Base-by-base conservation (phyloP, 2,888 invertebrate genomes). In the Hemaris fuciformis region DNA sequence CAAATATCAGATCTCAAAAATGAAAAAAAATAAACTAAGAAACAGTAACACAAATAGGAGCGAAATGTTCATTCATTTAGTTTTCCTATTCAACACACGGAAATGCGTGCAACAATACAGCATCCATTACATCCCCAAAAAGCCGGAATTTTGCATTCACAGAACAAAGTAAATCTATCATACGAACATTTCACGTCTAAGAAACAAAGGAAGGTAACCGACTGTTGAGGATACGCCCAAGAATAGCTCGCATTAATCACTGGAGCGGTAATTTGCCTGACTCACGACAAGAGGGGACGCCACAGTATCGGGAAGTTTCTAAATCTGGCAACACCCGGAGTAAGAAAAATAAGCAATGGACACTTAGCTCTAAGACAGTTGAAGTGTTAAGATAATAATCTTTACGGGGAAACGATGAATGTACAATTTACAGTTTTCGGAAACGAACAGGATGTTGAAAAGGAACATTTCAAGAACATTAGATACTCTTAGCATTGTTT, bases 171-270 rank as follows among this genome's bases (percentile, higher is more conserved):
- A 57, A 57, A 61, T 43, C 27, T 57, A 45, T 45, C 61, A 62
- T 62, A 57, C 23, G 41, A 34, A 59, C 69, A 72, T 72, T 72
- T 68, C 70, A 62, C 59, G 56, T 68, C 72, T 69, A 57, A 72
- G 71, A 77, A 85, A 88, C 88, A 89, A 88, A 88, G 85, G 77
- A 79, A 84, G 74, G 76, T 75, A 73, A 69, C 69, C 71, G 68
- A 67, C 73, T 72, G 75, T 74, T 78, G 77, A 81, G 82, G 76
- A 81, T 83, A 81, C 76, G 72, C 76, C 79, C 85, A 86, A 81
- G 81, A 91, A 91, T 90, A 91, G 88, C 84, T 72, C 70, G 81
- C 84, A 90, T 91, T 89, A 90, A 90, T 91, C 89, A 90, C 88
- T 85, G 83, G 85, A 74, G 79, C 81, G 80, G 86, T 86, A 88